Percentiles rank a stretch among this genome's conserved stretches.
phyloP scores from a whole-genome alignment of 2,888 invertebrate genomes.

The Apeira syringaria region DNA sequence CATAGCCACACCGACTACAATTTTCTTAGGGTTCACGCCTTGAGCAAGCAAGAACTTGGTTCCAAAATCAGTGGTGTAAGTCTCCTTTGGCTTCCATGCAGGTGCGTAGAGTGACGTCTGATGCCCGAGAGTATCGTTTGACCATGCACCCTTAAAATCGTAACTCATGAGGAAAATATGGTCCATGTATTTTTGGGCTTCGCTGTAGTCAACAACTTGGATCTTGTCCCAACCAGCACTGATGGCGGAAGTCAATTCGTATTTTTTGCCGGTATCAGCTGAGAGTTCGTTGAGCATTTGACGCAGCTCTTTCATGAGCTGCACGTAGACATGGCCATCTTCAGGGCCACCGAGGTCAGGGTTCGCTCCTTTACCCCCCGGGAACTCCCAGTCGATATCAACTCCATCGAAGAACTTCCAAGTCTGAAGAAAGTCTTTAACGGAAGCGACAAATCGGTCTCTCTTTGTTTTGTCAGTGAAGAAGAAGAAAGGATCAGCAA shows the following conservation, averaged over 20 bases:
- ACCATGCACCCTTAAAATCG: slow-evolving; percentile 79
- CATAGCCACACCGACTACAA: slow-evolving; percentile 76
- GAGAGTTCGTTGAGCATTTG: slow-evolving; percentile 71
- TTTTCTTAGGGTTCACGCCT: slow-evolving; percentile 73
- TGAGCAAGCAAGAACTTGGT: slow-evolving; percentile 71
- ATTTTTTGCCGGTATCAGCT: slow-evolving; percentile 67
- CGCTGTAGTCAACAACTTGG: slow-evolving; percentile 73
- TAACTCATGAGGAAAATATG: slow-evolving; percentile 79
- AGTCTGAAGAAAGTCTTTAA: slow-evolving; percentile 72
- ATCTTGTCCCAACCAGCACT: slow-evolving; percentile 80
- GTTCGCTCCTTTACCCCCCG: slow-evolving; percentile 77
- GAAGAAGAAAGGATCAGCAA: slow-evolving; percentile 78
- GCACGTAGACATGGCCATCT: slow-evolving; percentile 68
- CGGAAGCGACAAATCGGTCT: slow-evolving; percentile 68
- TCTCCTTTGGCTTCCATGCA: slow-evolving; percentile 69
- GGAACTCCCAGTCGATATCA: slow-evolving; percentile 80
- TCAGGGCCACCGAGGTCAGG: slow-evolving; percentile 70
- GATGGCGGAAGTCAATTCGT: slow-evolving; percentile 77
- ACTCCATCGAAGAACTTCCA: slow-evolving; percentile 81
- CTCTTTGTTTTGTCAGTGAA: slow-evolving; percentile 68
- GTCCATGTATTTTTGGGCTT: slow-evolving; percentile 76
- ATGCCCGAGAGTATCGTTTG: slow-evolving; percentile 73
- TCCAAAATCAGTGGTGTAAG: slow-evolving; percentile 78
- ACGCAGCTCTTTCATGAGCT: slow-evolving; percentile 71
- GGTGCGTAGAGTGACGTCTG: slow-evolving; percentile 72